Evolutionary conservation across 2,888 invertebrate species (phyloP), one percentile per base, ranked within the genome.

Genomic region (Ophonus ardosiacus): DNA sequence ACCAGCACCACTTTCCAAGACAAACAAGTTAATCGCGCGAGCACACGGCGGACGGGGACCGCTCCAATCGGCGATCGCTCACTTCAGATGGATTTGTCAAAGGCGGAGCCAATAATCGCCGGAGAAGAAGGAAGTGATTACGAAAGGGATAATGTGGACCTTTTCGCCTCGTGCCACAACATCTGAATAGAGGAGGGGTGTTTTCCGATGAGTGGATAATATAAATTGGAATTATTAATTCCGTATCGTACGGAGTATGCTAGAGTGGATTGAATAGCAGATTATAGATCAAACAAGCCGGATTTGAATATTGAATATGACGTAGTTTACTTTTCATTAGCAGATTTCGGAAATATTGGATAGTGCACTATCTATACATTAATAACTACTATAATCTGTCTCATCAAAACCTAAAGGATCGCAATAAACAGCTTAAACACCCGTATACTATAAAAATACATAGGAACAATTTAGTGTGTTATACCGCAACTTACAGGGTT

Each of bases 11-110:
- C 71, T 56, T 17, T 59, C 57, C 82, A 71, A 82, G 82, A 74
- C 82, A 82, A 82, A 82, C 82, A 68, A 82, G 82, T 13, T 82
- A 82, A 82, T 82, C 82, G 82, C 51, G 17, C 71, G 17, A 21
- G 51, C 56, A 38, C 40, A 56, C 31, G 81, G 51, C 51, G 43
- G 68, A 56, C 31, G 81, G 51, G 56, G 43, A 56, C 59, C 31
- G 31, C 2, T 31, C 31, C 31, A 59, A 82, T 74, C 82, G 59
- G 5, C 31, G 40, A 82, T 74, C 82, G 59, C 18, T 31, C 68
- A 17, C 61, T 61, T 76, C 17, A 76, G 83, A 83, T 74, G 83
- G 83, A 83, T 83, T 76, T 83, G 83, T 83, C 76, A 83, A 83
- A 76, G 76, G 61, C 31, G n/a, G 83, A 40, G 57, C 74, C 61